Evolutionary conservation across 2,888 invertebrate species (phyloP).

Genomic region (Volucella inanis): DNA sequence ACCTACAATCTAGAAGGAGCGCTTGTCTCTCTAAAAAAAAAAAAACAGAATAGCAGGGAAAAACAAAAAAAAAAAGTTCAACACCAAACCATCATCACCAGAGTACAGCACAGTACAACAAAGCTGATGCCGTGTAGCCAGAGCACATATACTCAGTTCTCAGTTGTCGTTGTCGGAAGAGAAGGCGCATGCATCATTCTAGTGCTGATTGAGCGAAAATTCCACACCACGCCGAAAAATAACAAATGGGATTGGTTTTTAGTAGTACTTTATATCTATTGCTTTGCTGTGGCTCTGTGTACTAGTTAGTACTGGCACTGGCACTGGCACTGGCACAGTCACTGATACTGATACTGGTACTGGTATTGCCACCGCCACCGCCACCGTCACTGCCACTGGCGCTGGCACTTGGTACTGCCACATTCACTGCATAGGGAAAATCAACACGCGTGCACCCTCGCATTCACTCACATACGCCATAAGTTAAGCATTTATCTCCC

Average conservation of each 20-base stretch:
- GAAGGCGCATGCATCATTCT: constrained; percentile 75
- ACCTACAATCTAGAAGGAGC: constrained; percentile 73
- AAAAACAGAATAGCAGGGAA: neutral
- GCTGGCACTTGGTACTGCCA: too few species aligned
- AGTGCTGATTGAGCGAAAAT: constrained; percentile 75
- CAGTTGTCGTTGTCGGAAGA: constrained; percentile 54
- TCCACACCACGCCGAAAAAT: constrained; percentile 79
- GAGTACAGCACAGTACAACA: constrained; percentile 11
- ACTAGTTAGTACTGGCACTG: too few species aligned
- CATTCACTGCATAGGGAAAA: constrained; percentile 63
- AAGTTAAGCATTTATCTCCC: constrained; percentile 74
- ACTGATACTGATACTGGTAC: too few species aligned
- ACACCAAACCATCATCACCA: constrained; percentile 67
- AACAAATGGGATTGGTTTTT: constrained; percentile 84
- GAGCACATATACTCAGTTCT: constrained; percentile 35
- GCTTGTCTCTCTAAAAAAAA: constrained; percentile 72
- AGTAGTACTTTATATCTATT: constrained; percentile 74
- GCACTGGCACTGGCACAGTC: too few species aligned
- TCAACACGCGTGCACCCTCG: constrained; percentile 74
- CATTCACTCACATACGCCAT: constrained; percentile 73
- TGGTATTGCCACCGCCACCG: too few species aligned
- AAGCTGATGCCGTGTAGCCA: too few species aligned
- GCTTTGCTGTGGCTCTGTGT: constrained; percentile 55
- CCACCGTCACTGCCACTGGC: too few species aligned
- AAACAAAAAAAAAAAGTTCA: neutral